Evolutionary conservation across 1,140 invertebrate species (phyloP).

Genomic region (Anoplophora glabripennis): DNA sequence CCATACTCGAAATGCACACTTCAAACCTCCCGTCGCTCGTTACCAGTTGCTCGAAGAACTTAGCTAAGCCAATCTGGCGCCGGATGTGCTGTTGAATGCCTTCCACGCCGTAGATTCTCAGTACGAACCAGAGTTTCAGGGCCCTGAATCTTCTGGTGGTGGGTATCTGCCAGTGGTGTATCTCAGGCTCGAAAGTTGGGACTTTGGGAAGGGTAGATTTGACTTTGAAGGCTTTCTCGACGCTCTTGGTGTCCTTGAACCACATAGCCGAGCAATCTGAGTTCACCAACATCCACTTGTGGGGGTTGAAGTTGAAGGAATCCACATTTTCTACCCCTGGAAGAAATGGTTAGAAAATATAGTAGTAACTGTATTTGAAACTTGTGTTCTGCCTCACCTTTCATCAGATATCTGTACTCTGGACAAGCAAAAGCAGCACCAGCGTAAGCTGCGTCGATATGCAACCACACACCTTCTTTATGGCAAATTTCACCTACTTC

Average conservation of each 20-base stretch:
- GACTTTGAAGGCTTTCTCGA: slow-evolving; percentile 85
- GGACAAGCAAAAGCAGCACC: slow-evolving; percentile 86
- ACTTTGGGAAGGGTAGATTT: slow-evolving; percentile 63
- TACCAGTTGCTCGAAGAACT: slow-evolving; percentile 72
- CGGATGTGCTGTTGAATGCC: slow-evolving; percentile 78
- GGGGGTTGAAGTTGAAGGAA: slow-evolving; percentile 88
- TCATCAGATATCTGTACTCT: slow-evolving; percentile 78
- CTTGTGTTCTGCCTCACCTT: slow-evolving; percentile 54
- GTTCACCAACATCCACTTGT: slow-evolving; percentile 90
- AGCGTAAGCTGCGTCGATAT: slow-evolving; percentile 88
- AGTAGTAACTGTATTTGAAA: too few species aligned
- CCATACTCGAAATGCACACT: slow-evolving; percentile 57
- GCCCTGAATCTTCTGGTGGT: slow-evolving; percentile 86
- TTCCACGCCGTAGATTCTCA: slow-evolving; percentile 78
- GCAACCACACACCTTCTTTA: slow-evolving; percentile 76
- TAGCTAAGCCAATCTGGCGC: slow-evolving; percentile 70
- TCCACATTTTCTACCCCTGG: slow-evolving; percentile 69
- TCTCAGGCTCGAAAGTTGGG: slow-evolving; percentile 72
- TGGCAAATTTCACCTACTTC: slow-evolving; percentile 80
- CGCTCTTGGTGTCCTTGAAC: slow-evolving; percentile 75
- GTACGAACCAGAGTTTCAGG: slow-evolving; percentile 92
- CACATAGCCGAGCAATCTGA: slow-evolving; percentile 90
- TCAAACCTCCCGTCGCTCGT: slow-evolving; percentile 74
- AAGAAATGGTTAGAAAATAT: too few species aligned
- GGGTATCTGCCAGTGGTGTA: slow-evolving; percentile 92